These are phyloP conservation scores for Artemia sinica DNA, from an alignment of 2,888 invertebrate genomes.

Conservation along the genomic window DNA sequence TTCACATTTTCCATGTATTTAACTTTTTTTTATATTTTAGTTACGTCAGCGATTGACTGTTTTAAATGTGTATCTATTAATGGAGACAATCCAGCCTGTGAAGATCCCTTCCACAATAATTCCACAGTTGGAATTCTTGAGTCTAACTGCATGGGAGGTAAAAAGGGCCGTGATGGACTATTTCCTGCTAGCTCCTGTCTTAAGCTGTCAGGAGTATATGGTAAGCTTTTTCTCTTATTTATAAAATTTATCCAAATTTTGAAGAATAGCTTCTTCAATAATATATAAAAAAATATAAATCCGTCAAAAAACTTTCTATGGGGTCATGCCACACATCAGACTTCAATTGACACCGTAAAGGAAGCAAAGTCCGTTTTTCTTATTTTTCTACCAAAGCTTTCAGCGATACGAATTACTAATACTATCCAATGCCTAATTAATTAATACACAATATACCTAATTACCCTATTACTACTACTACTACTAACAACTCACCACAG, in stretches of 20 bases:
- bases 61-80: conserved; percentile 69
- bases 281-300: background rate
- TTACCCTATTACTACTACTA: too few species aligned
- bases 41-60: conserved; percentile 56
- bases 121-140: conserved; percentile 63
- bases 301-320: background rate
- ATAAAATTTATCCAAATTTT: background rate
- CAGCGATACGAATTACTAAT: too few species aligned
- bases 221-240: conserved; percentile 37
- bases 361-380: too few species aligned
- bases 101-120: conserved; percentile 86
- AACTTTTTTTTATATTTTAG: background rate
- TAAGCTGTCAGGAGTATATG: conserved; percentile 77
- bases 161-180: conserved; percentile 75
- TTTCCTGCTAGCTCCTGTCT: conserved; percentile 95
- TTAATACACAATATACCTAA: too few species aligned
- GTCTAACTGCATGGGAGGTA: conserved; percentile 80
- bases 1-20: background rate
- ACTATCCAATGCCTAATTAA: too few species aligned
- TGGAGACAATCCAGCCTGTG: conserved; percentile 37
- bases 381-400: too few species aligned
- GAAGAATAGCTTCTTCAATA: background rate
- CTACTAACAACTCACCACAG: too few species aligned
- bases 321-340: background rate
- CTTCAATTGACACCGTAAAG: background rate